Evolutionary conservation across 2,797 vertebrate species (phyloP), one percentile per base, ranked within the genome.

Genomic region (Paratrypauchen microcephalus): DNA sequence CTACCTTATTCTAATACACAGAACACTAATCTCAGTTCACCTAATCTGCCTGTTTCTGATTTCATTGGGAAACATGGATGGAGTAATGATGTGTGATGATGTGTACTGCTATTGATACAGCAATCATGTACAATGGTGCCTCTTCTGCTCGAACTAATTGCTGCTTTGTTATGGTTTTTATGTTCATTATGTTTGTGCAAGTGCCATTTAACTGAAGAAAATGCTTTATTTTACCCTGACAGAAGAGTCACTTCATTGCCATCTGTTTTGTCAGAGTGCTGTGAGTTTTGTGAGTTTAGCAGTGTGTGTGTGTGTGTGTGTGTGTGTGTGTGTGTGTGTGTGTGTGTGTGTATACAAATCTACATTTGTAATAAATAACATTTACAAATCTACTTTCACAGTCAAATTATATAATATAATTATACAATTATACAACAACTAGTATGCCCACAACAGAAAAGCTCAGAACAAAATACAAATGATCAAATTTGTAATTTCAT

Each of bases 101-200:
- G 65, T 66, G n/a, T 21, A 30, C 45, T 82, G 70, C 78, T 78
- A 86, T 76, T 78, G 80, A 85, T 77, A 74, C 59, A 68, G 66
- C 69, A 83, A 78, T 80, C 77, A 58, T 82, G 68, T 69, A 32
- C 28, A 59, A 2, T 30, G 24, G 15, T 30, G 57, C 11, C 57
- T 30, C 26, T 30, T 58, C 24, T 58, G 24, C 13, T 30, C 16
- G 13, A 26, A 60, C 28, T 36, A n/a, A 36, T 61, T 36, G 58
- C 19, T 61, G 30, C 32, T 61, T 26, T 60, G 58, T 32, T 19
- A 12, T 36, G 16, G 26, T 16, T 59, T 32, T 59, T 15, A 19
- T 36, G 24, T 23, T 57, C 21, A 57, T 57, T 57, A 57, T 24
- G 55, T 24, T 26, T 24, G 26, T 32, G 32, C 28, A 28, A 60